Conservation (phyloP, 1,140 invertebrate genomes). For the Eueides isabella region DNA sequence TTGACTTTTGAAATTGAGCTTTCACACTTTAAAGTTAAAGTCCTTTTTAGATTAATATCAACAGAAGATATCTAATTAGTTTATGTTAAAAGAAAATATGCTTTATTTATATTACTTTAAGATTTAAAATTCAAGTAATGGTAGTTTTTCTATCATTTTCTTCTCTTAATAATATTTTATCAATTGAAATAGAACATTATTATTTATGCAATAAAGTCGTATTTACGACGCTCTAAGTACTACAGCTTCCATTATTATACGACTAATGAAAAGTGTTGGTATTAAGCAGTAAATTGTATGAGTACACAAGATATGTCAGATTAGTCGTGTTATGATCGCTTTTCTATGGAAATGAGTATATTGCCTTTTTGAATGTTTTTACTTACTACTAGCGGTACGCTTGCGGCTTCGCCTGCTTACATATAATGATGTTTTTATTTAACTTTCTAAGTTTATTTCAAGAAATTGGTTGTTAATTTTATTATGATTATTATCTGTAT, state of each 20-base stretch:
- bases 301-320: conserved; percentile 25
- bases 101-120: neutral
- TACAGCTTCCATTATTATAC: conserved; percentile 28
- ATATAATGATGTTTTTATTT: too few relatives aligned
- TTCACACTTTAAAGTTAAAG: neutral
- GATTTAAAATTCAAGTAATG: neutral
- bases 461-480: too few relatives aligned
- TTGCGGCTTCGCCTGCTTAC: too few relatives aligned
- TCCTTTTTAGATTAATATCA: neutral
- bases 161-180: neutral
- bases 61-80: neutral
- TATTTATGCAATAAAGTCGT: neutral
- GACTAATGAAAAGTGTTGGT: conserved; percentile 28
- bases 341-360: conserved; percentile 22
- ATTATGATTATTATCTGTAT: too few relatives aligned
- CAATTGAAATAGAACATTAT: neutral
- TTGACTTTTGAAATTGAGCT: conserved; percentile 14
- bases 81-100: neutral
- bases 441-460: too few relatives aligned
- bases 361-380: conserved; percentile 21
- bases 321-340: conserved; percentile 26
- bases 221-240: neutral
- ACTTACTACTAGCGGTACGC: too few relatives aligned
- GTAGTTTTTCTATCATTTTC: neutral
- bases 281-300: conserved; percentile 29